These are phyloP conservation scores for Pungitius pungitius DNA, from an alignment of 2,113 vertebrate species.

Conservation along the genomic window DNA sequence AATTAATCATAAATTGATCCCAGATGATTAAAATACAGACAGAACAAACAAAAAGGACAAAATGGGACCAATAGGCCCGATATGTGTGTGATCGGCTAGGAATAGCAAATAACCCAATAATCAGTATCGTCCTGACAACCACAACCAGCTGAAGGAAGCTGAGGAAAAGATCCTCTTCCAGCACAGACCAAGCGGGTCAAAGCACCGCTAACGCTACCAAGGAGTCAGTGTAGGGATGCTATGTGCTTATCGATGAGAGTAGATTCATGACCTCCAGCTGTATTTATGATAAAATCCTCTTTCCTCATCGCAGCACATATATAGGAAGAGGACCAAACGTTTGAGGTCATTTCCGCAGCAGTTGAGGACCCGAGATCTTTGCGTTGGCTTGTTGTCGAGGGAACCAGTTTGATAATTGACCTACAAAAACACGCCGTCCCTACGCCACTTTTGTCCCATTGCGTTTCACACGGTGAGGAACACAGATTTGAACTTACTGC, in stretches of 20 bases:
- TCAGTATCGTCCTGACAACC: constrained; percentile 20
- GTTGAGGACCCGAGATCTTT: neutral
- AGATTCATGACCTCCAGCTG: constrained; percentile 25
- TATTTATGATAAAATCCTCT: constrained; percentile 17
- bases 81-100: neutral
- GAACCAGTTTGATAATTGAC: neutral
- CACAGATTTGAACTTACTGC: neutral
- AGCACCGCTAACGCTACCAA: neutral
- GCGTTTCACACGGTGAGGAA: neutral
- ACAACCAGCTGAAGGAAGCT: constrained; percentile 2
- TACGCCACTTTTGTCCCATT: neutral
- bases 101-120: neutral
- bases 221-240: constrained; percentile 9
- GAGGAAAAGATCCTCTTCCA: constrained; percentile 8
- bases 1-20: constrained; percentile 26
- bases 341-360: no score
- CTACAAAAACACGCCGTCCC: neutral
- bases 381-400: neutral
- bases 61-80: constrained; percentile 1
- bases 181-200: constrained; percentile 9
- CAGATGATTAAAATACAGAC: neutral
- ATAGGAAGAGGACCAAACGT: neutral
- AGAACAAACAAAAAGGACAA: constrained; percentile 8
- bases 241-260: constrained; percentile 34
- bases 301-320: neutral